Conservation (phyloP, 2,888 invertebrate genomes). For the Agrochola macilenta region DNA sequence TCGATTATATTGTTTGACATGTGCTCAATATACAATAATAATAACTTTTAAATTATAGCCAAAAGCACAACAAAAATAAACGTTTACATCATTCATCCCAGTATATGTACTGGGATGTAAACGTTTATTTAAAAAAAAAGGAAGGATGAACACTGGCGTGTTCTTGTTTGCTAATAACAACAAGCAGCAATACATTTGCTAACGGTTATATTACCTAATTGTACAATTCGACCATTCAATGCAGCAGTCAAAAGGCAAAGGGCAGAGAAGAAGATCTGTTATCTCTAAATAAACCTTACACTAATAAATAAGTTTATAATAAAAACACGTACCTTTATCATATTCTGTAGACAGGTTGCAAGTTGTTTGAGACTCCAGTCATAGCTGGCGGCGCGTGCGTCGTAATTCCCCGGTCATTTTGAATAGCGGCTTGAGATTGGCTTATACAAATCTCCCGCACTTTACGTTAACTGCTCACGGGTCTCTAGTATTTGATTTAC, state of each 20-base stretch:
- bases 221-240: not conserved
- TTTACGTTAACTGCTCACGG: constrained; percentile 64
- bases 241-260: not conserved
- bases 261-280: not conserved
- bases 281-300: not conserved
- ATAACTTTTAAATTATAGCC: not conserved
- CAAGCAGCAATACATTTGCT: not conserved
- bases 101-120: too few relatives aligned
- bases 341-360: constrained; percentile 79
- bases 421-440: constrained; percentile 59
- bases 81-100: not conserved
- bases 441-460: constrained; percentile 64
- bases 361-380: constrained; percentile 71
- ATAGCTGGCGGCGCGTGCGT: constrained; percentile 74
- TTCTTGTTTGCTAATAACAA: not conserved
- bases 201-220: not conserved
- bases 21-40: constrained; percentile 6
- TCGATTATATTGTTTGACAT: constrained; percentile 18
- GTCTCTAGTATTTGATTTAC: constrained; percentile 57
- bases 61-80: not conserved
- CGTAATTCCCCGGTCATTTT: constrained; percentile 70
- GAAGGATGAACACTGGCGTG: not conserved
- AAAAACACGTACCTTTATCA: constrained; percentile 80
- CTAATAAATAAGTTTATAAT: not conserved
- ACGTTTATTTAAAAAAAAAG: too few relatives aligned